Evolutionary conservation across 2,797 vertebrate species (phyloP), one percentile per base, ranked within the genome.

Genomic region (Eulemur mongoz): DNA sequence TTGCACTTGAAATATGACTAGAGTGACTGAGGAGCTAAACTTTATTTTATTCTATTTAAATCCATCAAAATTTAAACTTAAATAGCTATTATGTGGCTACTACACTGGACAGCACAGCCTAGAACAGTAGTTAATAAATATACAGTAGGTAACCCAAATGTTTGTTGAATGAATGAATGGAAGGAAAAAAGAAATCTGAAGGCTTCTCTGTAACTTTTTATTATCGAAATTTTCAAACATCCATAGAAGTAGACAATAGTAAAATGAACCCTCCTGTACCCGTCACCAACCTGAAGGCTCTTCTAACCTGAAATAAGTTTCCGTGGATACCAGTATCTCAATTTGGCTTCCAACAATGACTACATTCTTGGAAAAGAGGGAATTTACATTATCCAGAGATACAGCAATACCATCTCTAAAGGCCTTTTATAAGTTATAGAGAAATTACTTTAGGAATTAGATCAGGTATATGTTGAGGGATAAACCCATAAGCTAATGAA

Each of bases 41-140:
- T 54, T 81, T 87, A 80, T 17, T 85, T 78, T 82, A 86, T 67
- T 92, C 48, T 89, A 63, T 72, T 94, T 95, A 85, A 85, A 93
- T 80, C 82, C 83, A 70, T 52, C n/a, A 79, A 72, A 91, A 89
- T 73, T 92, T 75, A 81, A 76, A 85, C 69, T 59, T 67, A 69
- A 61, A 67, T 23, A 91, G 45, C 11, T 86, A 61, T 27, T 22
- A 82, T 35, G 61, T 57, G 25, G 45, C 43, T 85, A 94, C 90
- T n/a, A 45, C 38, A 88, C n/a, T 76, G 65, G 75, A 80, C 10
- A 54, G 69, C 38, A 93, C 4, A 83, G n/a, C 65, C 63, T 80
- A 84, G 65, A 83, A 83, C n/a, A 91, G 30, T n/a, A 96, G 57
- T 94, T 78, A 67, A 89, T 65, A 94, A 83, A 96, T 48, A 89